Conservation (phyloP, 2,888 invertebrate species). For the Hedya salicella region DNA sequence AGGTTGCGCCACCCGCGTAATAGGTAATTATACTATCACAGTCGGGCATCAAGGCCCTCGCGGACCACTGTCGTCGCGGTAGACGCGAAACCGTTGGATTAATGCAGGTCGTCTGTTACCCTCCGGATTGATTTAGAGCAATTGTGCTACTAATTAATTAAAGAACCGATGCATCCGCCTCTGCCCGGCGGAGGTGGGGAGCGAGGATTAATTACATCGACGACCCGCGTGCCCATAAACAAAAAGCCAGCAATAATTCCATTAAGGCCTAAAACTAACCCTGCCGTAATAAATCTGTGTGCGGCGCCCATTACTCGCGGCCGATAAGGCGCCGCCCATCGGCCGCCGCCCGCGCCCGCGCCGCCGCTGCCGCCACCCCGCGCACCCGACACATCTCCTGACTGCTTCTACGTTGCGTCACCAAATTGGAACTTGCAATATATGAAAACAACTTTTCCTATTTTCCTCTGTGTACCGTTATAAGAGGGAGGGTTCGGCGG, state of each 20-base stretch:
- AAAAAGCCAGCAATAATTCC: constrained; percentile 70
- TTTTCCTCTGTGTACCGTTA: constrained; percentile 48
- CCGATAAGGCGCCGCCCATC: constrained; percentile 54
- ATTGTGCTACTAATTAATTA: constrained; percentile 59
- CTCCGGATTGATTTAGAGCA: constrained; percentile 54
- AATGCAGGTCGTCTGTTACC: constrained; percentile 50
- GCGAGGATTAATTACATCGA: constrained; percentile 49
- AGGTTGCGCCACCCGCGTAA: constrained; percentile 12
- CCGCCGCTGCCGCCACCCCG: constrained; percentile 46
- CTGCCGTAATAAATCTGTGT: constrained; percentile 64
- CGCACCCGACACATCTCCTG: constrained; percentile 44
- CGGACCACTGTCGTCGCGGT: constrained; percentile 4
- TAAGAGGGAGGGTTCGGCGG: constrained; percentile 30
- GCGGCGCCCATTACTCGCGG: constrained; percentile 58
- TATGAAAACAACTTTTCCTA: constrained; percentile 59
- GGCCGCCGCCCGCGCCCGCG: constrained; percentile 43
- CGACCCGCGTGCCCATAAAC: constrained; percentile 59
- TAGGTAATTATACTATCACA: constrained; percentile 33
- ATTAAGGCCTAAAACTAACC: constrained; percentile 70
- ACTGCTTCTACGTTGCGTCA: constrained; percentile 43
- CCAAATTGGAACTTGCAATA: constrained; percentile 48
- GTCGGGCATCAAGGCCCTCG: constrained; percentile 10
- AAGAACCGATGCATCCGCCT: constrained; percentile 46
- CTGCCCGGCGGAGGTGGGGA: constrained; percentile 49
- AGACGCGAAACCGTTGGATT: constrained; percentile 42